phyloP scores from a whole-genome alignment of 2,888 invertebrate species.

The Coronaproctus castanopsis region DNA sequence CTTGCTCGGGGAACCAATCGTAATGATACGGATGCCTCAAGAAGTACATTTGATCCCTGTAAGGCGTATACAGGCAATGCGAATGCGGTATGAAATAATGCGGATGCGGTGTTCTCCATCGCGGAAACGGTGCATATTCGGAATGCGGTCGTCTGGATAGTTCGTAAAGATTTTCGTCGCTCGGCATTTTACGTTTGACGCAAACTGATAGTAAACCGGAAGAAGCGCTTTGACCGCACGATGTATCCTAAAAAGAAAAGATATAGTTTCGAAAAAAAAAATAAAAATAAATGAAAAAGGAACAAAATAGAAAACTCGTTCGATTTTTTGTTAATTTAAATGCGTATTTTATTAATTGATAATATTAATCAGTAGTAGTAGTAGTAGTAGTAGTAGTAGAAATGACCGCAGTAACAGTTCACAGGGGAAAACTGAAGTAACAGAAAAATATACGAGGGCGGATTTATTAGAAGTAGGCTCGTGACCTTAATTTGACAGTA shows the following conservation, averaged over 20 bases:
- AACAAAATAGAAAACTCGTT: too few relatives aligned
- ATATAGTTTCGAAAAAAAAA: too few relatives aligned
- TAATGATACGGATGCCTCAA: slow-evolving; percentile 54
- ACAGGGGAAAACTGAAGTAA: too few relatives aligned
- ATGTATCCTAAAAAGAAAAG: slow-evolving; percentile 24
- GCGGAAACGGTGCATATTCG: slow-evolving; percentile 61
- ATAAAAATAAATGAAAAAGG: too few relatives aligned
- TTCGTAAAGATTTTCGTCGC: slow-evolving; percentile 63
- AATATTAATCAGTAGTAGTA: too few relatives aligned
- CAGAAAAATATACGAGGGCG: too few relatives aligned
- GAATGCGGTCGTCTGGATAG: slow-evolving; percentile 25
- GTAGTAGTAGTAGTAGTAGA: too few relatives aligned
- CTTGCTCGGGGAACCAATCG: slow-evolving; percentile 59
- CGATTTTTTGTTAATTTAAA: too few relatives aligned
- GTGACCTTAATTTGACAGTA: too few relatives aligned
- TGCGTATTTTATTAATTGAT: too few relatives aligned
- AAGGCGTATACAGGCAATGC: slow-evolving; percentile 29
- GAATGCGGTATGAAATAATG: slow-evolving; percentile 25
- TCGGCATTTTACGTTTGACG: slow-evolving; percentile 64
- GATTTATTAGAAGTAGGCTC: too few relatives aligned
- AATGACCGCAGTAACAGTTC: too few relatives aligned
- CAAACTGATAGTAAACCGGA: slow-evolving; percentile 53
- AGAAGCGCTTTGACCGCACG: slow-evolving; percentile 36
- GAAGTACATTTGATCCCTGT: slow-evolving; percentile 62
- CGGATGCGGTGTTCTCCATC: slow-evolving; percentile 37